phyloP scores from a whole-genome alignment of 2,888 invertebrate species.

The Antheraea yamamai region DNA sequence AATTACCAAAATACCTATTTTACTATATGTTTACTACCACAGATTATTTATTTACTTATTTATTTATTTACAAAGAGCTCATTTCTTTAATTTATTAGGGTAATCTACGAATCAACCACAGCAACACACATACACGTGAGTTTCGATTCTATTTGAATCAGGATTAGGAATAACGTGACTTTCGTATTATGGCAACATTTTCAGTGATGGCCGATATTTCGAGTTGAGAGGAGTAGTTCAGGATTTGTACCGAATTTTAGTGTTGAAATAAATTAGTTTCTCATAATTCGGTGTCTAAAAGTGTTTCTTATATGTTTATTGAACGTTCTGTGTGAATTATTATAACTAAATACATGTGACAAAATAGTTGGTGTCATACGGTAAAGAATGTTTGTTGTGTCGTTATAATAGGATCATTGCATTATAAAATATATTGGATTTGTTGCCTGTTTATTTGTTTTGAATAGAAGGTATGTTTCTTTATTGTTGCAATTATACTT shows the following conservation, averaged over 20 bases:
- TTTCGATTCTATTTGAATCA: conserved; percentile 26
- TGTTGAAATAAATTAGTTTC: conserved; percentile 69
- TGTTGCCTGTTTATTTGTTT: conserved; percentile 75
- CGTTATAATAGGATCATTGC: conserved; percentile 77
- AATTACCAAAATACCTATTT: too few species aligned
- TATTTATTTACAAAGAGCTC: background rate
- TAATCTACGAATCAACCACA: conserved; percentile 11
- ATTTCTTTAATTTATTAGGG: background rate
- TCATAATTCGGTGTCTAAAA: conserved; percentile 60
- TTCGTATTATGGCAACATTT: conserved; percentile 61
- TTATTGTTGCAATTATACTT: conserved; percentile 24
- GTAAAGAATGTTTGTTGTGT: conserved; percentile 76
- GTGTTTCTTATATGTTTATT: conserved; percentile 54
- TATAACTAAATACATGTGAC: conserved; percentile 50
- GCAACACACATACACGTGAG: conserved; percentile 60
- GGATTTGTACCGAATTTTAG: conserved; percentile 66
- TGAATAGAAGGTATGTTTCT: conserved; percentile 65
- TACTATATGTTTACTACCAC: background rate
- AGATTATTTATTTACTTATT: too few species aligned
- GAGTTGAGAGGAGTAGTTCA: conserved; percentile 59
- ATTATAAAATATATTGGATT: conserved; percentile 64
- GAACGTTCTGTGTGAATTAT: conserved; percentile 58
- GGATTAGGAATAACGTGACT: conserved; percentile 63
- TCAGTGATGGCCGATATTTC: conserved; percentile 78
- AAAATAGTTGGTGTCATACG: conserved; percentile 61